Conservation (phyloP, 2,113 vertebrate genomes). For the Clarias gariepinus region DNA sequence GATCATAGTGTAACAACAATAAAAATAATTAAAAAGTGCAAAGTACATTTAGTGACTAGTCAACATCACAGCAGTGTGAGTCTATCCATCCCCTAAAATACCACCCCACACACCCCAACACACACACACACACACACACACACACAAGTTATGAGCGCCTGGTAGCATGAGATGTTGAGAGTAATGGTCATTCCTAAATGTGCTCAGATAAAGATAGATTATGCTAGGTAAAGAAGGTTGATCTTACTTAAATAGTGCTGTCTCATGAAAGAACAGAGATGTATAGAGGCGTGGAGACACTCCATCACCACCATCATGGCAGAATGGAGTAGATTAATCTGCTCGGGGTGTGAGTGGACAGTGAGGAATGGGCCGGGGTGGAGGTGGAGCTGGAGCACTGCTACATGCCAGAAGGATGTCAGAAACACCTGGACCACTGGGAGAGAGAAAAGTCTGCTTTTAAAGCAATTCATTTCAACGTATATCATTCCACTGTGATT, state of each 20-base stretch:
- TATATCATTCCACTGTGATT: background rate
- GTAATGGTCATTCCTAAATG: slow-evolving; percentile 5
- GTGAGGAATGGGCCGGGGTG: slow-evolving; percentile 43
- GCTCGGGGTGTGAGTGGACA: slow-evolving; percentile 42
- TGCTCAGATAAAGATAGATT: slow-evolving; percentile 8
- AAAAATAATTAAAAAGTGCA: background rate
- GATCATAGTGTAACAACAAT: background rate
- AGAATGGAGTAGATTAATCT: slow-evolving; percentile 46
- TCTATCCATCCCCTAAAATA: background rate
- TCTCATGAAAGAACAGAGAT: slow-evolving; percentile 20
- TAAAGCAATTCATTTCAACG: background rate
- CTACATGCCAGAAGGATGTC: slow-evolving; percentile 30
- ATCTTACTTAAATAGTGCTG: slow-evolving; percentile 39
- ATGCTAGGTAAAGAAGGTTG: slow-evolving; percentile 11
- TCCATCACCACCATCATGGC: background rate
- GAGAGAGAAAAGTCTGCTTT: background rate
- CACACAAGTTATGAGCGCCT: background rate
- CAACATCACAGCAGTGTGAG: background rate
- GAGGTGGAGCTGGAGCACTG: slow-evolving; percentile 33
- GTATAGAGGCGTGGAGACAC: slow-evolving; percentile 31
- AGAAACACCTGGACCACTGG: slow-evolving; percentile 32
- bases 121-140: background rate
- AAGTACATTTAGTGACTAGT: background rate
- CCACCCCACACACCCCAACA: background rate
- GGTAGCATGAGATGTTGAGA: background rate